Percentiles rank a stretch among this genome's conserved stretches.
These are phyloP conservation scores for Schizotus pectinicornis DNA, from an alignment of 2,888 invertebrate genomes.

Conservation along the genomic window DNA sequence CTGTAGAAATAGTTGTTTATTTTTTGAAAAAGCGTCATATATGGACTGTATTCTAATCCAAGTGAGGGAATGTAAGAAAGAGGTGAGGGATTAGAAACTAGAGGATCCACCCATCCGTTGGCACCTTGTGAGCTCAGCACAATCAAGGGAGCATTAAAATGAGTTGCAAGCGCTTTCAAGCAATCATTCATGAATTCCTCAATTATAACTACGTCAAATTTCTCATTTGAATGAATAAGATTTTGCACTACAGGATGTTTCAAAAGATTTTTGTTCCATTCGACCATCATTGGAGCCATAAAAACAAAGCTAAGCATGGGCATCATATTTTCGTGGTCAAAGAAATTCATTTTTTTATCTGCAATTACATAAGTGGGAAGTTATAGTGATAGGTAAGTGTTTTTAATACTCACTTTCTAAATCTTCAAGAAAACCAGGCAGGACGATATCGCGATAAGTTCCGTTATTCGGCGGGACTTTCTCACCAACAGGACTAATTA, in stretches of 20 bases:
- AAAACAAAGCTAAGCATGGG: slow-evolving; percentile 1
- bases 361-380: neutral
- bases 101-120: slow-evolving; percentile 55
- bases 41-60: slow-evolving; percentile 52
- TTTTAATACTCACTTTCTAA: neutral
- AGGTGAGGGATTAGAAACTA: slow-evolving; percentile 60
- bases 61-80: slow-evolving; percentile 61
- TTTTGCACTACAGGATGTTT: slow-evolving; percentile 38
- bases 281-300: neutral
- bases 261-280: too few species aligned
- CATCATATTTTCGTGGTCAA: neutral
- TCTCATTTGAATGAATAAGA: slow-evolving; percentile 47
- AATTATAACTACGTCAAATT: slow-evolving; percentile 53
- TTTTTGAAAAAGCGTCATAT: slow-evolving; percentile 61
- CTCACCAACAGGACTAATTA: slow-evolving; percentile 12
- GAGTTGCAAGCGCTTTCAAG: slow-evolving; percentile 50
- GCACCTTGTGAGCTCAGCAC: slow-evolving; percentile 55
- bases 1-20: too few species aligned
- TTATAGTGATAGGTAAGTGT: neutral
- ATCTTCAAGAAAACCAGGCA: neutral
- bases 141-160: slow-evolving; percentile 53
- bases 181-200: slow-evolving; percentile 61
- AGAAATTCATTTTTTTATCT: neutral
- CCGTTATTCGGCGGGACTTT: slow-evolving; percentile 11
- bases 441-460: slow-evolving; percentile 1